Conservation (phyloP, 2,113 vertebrate genomes). For the Nymphicus hollandicus region DNA sequence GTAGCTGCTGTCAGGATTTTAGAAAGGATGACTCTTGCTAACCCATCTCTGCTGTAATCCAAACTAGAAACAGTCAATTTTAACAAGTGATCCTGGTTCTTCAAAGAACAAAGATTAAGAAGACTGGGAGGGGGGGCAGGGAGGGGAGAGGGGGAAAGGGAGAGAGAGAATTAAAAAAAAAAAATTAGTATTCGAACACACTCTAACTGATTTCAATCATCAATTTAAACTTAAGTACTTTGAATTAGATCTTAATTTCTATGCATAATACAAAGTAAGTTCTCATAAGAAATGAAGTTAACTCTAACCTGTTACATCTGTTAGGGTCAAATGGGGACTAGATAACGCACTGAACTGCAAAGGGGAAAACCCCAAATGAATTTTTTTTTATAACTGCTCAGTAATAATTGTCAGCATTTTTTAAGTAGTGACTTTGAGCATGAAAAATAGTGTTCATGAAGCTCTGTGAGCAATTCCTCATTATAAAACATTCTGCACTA, state of each 20-base stretch:
- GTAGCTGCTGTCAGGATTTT: conserved; percentile 96
- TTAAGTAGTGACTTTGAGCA: background rate
- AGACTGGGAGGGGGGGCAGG: no score
- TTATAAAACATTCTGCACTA: background rate
- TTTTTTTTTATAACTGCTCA: background rate
- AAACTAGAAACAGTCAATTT: conserved; percentile 94
- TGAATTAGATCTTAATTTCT: background rate
- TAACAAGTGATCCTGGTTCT: conserved; percentile 96
- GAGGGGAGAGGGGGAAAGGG: rapidly evolving
- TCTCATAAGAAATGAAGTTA: background rate
- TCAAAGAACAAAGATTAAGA: conserved; percentile 93
- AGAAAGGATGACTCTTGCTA: conserved; percentile 95
- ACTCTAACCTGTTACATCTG: background rate
- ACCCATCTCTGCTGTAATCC: conserved; percentile 95
- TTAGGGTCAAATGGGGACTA: background rate
- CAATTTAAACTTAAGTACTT: background rate
- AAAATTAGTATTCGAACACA: background rate
- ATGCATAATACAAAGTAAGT: background rate
- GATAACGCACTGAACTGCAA: background rate
- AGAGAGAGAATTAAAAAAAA: background rate
- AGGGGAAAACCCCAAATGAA: background rate
- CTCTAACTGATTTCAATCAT: background rate
- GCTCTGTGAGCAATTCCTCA: background rate
- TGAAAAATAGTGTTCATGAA: background rate
- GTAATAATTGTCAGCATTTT: background rate